These are phyloP conservation scores for Tympanuchus pallidicinctus DNA, from an alignment of 2,113 vertebrate genomes.

Conservation along the genomic window DNA sequence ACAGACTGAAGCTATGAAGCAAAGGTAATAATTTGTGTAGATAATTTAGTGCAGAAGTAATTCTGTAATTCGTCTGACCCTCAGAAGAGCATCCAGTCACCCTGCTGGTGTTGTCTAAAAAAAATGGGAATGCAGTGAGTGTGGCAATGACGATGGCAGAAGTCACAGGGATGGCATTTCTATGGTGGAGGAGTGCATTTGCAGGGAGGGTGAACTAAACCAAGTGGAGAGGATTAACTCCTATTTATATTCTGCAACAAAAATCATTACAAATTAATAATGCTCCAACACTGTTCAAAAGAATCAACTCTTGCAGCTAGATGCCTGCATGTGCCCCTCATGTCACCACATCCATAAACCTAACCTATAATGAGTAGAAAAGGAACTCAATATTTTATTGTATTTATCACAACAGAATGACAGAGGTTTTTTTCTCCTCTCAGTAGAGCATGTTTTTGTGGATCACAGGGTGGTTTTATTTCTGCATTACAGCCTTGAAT, in stretches of 20 bases:
- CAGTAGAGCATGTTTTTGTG: background rate
- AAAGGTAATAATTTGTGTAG: background rate
- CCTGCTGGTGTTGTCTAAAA: background rate
- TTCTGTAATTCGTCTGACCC: background rate
- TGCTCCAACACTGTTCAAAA: background rate
- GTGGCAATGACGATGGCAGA: background rate
- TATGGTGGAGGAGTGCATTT: rapidly evolving
- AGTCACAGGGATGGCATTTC: background rate
- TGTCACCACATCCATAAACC: background rate
- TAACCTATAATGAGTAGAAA: background rate
- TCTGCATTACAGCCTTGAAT: background rate
- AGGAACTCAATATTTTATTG: background rate
- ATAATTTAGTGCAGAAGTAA: background rate
- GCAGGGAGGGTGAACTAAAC: background rate
- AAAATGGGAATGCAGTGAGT: background rate
- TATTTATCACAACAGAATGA: background rate
- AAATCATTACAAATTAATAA: background rate
- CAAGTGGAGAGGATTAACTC: background rate
- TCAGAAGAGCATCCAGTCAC: background rate
- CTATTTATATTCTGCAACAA: background rate
- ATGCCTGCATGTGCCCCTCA: background rate
- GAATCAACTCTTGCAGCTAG: background rate
- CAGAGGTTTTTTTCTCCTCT: background rate
- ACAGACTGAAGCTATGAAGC: background rate
- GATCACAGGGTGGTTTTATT: constrained; percentile 2